phyloP scores from a whole-genome alignment of 2,797 vertebrate genomes.

The Phataginus tricuspis region DNA sequence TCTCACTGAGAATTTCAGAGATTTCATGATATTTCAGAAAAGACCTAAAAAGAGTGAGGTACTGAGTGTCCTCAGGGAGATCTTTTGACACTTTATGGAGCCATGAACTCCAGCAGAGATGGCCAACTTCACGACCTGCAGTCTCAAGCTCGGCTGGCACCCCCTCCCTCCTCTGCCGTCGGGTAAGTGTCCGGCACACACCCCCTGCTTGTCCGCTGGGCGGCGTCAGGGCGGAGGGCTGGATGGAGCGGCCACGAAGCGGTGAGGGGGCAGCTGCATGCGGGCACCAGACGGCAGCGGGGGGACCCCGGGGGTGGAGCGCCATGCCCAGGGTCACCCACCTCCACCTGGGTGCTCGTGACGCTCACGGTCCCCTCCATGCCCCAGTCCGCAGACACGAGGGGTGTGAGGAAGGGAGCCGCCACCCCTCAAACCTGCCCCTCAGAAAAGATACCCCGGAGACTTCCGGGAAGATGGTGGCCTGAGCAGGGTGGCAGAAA shows the following conservation, averaged over 20 bases:
- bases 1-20: not conserved
- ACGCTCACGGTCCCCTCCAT: not conserved
- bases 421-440: not conserved
- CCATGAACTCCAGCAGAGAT: not conserved
- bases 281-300: too few relatives aligned
- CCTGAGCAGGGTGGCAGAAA: too few relatives aligned
- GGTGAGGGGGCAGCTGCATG: too few relatives aligned
- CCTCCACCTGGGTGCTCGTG: too few relatives aligned
- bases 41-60: not conserved
- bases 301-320: not conserved
- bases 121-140: not conserved
- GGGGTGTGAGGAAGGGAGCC: not conserved
- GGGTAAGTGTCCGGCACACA: not conserved
- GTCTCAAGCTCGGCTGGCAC: not conserved
- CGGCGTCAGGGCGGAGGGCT: not conserved
- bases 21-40: not conserved
- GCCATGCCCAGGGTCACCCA: rapidly evolving
- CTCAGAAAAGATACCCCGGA: not conserved
- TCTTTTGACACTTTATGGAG: not conserved
- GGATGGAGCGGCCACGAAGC: too few relatives aligned
- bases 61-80: too few relatives aligned
- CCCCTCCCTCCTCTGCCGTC: not conserved
- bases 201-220: not conserved
- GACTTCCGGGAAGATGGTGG: too few relatives aligned
- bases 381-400: not conserved